Base-by-base conservation (phyloP, 2,113 vertebrate genomes). In the Trinectes maculatus region DNA sequence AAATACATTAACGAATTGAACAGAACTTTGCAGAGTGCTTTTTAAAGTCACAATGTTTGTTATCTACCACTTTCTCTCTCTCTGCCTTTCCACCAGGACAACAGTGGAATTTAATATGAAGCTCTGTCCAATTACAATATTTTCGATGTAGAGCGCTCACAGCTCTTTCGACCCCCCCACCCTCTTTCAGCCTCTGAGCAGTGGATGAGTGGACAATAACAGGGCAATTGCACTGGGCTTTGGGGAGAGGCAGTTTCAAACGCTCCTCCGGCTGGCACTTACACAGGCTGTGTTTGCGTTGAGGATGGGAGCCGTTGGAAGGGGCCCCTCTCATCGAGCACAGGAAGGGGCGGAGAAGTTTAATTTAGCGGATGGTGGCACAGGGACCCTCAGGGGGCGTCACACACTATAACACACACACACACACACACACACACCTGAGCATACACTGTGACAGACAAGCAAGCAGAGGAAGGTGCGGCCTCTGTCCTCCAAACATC, bases 201-300 rank as follows among this genome's bases (percentile, higher is more conserved):
- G 83, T 73, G 80, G 85, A 87, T 89, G 89, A 91, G 79, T 92
- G 88, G 90, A 91, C 92, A 93, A 91, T 92, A 91, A 90, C 77
- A 79, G 92, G 90, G 87, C 91, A 93, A 93, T 93, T 93, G 91
- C 88, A 76, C 86, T 91, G 91, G 91, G 93, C 89, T 91, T 93
- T 86, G 48, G 92, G 92, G 92, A 92, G 52, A 15, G 19, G 54
- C 44, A 53, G 62, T 71, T 89, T 61, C 25, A 54, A 87, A 83
- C 39, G 60, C 75, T 79, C 68, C 78, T 68, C 72, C 70, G 52
- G 72, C 74, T 81, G 78, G 64, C 36, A 61, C 51, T 28, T 74
- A 57, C 63, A 18, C 75, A 56, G 60, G 62, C 62, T 10, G 65
- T 68, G 65, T 84, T 70, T 68, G 69, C 61, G 9, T 47, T 26